Evolutionary conservation across 2,113 vertebrate species (phyloP).

Genomic region (Vombatus ursinus): DNA sequence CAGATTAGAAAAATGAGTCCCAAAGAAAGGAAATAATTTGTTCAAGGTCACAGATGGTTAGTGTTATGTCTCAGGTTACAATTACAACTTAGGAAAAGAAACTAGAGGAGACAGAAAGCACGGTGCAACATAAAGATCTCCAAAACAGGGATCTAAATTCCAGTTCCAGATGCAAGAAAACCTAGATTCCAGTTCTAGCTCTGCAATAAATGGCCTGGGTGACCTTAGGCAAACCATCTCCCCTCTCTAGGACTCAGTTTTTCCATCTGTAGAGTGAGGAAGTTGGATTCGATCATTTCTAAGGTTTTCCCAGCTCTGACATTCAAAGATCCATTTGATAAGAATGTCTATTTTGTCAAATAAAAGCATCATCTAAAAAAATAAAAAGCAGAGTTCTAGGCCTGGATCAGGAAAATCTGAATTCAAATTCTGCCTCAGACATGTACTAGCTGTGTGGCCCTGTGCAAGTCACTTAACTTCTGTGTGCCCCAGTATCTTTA

Average conservation of each 20-base stretch:
- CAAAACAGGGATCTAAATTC: background rate
- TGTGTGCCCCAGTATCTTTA: background rate
- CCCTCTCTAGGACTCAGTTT: background rate
- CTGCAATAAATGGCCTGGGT: background rate
- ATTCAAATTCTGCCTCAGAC: background rate
- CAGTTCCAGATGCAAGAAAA: constrained; percentile 10
- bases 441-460: background rate
- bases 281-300: background rate
- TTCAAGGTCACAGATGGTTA: background rate
- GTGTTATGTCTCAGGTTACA: background rate
- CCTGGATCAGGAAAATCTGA: background rate
- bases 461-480: background rate
- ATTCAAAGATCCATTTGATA: background rate
- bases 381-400: background rate
- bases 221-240: background rate
- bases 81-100: background rate
- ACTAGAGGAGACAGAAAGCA: background rate
- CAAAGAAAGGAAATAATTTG: background rate
- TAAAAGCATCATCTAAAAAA: background rate
- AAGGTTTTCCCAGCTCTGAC: background rate
- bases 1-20: background rate
- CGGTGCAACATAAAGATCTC: background rate
- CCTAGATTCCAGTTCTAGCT: background rate
- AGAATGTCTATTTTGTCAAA: background rate
- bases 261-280: background rate